Evolutionary conservation across 1,140 invertebrate genomes (phyloP), one percentile per base, ranked within the genome.

Genomic region (Bombus fervidus): DNA sequence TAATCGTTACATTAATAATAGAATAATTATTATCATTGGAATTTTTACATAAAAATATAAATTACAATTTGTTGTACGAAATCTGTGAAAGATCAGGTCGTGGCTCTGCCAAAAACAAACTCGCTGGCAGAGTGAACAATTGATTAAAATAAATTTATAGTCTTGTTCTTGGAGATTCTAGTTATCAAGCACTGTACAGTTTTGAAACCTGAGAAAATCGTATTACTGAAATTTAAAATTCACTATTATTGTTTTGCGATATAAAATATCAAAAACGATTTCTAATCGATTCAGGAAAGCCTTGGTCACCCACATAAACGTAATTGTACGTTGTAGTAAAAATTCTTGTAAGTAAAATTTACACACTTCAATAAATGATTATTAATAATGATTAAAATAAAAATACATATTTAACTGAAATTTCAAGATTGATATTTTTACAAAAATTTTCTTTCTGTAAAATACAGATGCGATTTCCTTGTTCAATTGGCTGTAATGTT

Each of bases 1-100:
- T 83, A 79, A 86, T 86, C 88, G 47, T 66, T 89, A 89, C 68
- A 75, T 84, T 87, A 85, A 79, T 86, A 87, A 87, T 83, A 88
- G 90, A 89, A 68, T 68, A 83, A 91, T 77, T 86, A 91, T 90
- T 80, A 91, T 88, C 62, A 76, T 91, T 87, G 64, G 73, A 90
- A 83, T 85, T 87, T 86, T 87, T 86, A 87, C 88, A 92, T 88
- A 91, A 92, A 91, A 92, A 92, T 92, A 92, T 89, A 92, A 92
- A 89, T 91, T 89, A 91, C 72, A 87, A 82, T 88, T 62, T 86
- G n/a, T 86, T 47, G 15, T 68, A 86, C 81, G 84, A 91, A 87
- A 83, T 47, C 37, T 83, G 81, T 75, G 39, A 87, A 86, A 86
- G 71, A 68, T 86, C 74, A 79, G 43, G 41, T 78, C n/a, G 86